phyloP scores from a whole-genome alignment of 2,888 invertebrate genomes.

The Oscheius myriophilus region DNA sequence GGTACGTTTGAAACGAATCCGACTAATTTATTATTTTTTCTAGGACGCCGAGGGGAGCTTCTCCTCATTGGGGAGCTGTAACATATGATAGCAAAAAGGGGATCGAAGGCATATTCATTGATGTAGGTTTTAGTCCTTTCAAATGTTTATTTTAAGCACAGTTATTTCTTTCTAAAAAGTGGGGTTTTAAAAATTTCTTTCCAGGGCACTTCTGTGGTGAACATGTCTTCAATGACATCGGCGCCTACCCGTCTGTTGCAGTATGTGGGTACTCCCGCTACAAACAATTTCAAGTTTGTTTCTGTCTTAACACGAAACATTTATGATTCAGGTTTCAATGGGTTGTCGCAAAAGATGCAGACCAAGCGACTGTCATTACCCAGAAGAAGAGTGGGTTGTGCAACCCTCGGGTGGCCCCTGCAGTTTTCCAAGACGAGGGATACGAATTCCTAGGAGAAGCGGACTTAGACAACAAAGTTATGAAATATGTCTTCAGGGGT shows the following conservation, averaged over 20 bases:
- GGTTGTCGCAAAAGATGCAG: slow-evolving; percentile 39
- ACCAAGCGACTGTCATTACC: slow-evolving; percentile 44
- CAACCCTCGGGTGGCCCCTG: slow-evolving; percentile 45
- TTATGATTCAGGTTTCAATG: slow-evolving; percentile 39
- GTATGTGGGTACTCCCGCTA: slow-evolving; percentile 39
- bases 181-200: not conserved
- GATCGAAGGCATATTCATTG: slow-evolving; percentile 46
- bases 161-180: too few relatives aligned
- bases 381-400: slow-evolving; percentile 33
- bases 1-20: slow-evolving; percentile 25
- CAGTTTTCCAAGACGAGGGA: slow-evolving; percentile 41
- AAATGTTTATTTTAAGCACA: too few relatives aligned
- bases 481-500: slow-evolving; percentile 43
- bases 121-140: slow-evolving; percentile 25
- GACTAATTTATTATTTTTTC: slow-evolving; percentile 2
- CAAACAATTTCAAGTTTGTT: slow-evolving; percentile 46
- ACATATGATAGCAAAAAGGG: slow-evolving; percentile 28
- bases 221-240: not conserved
- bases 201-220: slow-evolving; percentile 12
- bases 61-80: slow-evolving; percentile 47
- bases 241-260: slow-evolving; percentile 38
- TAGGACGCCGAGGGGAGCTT: slow-evolving; percentile 42
- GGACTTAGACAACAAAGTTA: slow-evolving; percentile 43
- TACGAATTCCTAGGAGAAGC: slow-evolving; percentile 49
- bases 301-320: not conserved